phyloP scores from a whole-genome alignment of 2,888 invertebrate genomes.

The Strigamia crassipes region DNA sequence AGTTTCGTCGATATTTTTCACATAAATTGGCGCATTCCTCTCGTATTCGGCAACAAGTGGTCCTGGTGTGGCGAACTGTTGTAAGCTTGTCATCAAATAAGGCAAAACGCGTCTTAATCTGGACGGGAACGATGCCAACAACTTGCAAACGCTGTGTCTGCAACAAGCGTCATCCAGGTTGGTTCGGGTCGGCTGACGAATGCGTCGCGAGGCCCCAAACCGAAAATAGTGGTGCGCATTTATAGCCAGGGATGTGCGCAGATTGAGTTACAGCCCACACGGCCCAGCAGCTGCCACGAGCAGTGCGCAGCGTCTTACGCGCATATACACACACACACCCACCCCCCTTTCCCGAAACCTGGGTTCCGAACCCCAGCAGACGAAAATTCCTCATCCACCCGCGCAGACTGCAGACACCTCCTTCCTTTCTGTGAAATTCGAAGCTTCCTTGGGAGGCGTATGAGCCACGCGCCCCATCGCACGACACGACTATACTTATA shows the following conservation, averaged over 20 bases:
- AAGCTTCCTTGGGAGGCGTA: background rate
- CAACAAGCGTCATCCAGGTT: no score
- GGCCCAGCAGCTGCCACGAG: background rate
- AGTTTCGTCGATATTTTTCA: background rate
- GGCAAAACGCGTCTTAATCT: background rate
- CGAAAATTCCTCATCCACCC: no score
- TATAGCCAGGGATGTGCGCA: slow-evolving; percentile 17
- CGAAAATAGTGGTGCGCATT: slow-evolving; percentile 7
- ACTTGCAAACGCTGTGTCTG: no score
- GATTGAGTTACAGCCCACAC: slow-evolving; percentile 2
- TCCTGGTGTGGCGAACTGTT: background rate
- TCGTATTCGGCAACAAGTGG: background rate
- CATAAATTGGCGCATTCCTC: background rate
- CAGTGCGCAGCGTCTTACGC: background rate
- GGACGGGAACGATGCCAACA: background rate
- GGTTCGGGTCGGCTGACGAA: background rate
- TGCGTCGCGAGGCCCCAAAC: background rate
- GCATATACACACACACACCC: no score
- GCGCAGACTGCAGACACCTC: no score
- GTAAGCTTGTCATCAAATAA: background rate
- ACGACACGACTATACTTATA: background rate
- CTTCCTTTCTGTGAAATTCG: background rate
- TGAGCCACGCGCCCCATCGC: slow-evolving; percentile 4
- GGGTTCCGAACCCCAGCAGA: no score
- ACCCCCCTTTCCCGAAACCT: background rate